Conservation (phyloP, 1,140 invertebrate species). For the Copidosoma floridanum region DNA sequence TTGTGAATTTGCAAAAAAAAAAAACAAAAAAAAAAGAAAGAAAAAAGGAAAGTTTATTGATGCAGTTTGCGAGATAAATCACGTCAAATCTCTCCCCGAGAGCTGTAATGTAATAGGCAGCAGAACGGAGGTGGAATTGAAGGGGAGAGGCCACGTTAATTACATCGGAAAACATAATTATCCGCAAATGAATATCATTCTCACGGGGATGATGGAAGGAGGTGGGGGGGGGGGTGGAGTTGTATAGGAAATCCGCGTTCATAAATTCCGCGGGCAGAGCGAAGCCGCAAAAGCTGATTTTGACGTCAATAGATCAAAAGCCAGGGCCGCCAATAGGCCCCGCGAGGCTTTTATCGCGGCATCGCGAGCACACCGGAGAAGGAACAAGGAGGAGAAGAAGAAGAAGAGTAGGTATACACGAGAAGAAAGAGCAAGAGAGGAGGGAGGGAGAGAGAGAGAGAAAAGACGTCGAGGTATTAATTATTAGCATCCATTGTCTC, state of each 20-base stretch:
- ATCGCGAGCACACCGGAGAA: no score
- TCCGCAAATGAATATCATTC: slow-evolving; percentile 23
- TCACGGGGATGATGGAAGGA: neutral
- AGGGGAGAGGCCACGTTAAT: neutral
- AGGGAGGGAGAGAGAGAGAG: neutral
- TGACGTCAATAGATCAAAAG: slow-evolving; percentile 26
- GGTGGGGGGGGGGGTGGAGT: no score
- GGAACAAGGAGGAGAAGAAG: neutral
- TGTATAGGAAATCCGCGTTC: slow-evolving; percentile 22
- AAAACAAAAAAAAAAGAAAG: no score
- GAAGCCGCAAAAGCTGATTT: slow-evolving; percentile 22
- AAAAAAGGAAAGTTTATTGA: no score
- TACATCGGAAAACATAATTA: slow-evolving; percentile 16
- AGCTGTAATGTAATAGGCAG: no score
- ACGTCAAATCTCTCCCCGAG: no score
- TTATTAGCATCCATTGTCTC: slow-evolving; percentile 26
- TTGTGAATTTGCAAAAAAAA: no score
- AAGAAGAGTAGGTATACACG: no score
- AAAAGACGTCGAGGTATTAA: slow-evolving; percentile 25
- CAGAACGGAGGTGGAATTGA: neutral
- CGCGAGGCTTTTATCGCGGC: slow-evolving; percentile 21
- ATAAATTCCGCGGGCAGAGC: slow-evolving; percentile 14
- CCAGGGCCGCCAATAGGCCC: neutral
- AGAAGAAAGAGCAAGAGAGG: neutral
- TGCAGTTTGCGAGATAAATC: no score